Conservation (phyloP, 2,888 invertebrate species). For the Aricia artaxerxes region DNA sequence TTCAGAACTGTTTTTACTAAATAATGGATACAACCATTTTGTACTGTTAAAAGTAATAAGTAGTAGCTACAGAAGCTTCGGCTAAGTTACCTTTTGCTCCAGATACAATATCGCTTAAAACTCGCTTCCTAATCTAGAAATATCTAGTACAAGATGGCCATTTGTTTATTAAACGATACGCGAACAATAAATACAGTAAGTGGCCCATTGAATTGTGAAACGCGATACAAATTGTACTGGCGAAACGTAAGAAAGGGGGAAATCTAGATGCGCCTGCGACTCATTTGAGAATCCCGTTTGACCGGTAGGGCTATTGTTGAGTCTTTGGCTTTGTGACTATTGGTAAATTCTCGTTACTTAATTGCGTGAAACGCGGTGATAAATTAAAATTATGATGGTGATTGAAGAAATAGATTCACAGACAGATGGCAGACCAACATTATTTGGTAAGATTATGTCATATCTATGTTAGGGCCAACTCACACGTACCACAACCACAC, state of each 20-base stretch:
- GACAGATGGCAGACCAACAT: too few species aligned
- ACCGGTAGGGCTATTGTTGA: slow-evolving; percentile 48
- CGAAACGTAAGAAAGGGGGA: slow-evolving; percentile 63
- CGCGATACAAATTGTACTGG: slow-evolving; percentile 66
- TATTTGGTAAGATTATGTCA: too few species aligned
- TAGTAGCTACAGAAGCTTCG: too few species aligned
- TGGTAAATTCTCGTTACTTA: not conserved
- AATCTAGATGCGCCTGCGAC: slow-evolving; percentile 55
- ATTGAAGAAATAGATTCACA: too few species aligned
- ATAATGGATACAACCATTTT: too few species aligned
- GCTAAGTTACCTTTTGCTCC: not conserved
- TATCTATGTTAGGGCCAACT: too few species aligned
- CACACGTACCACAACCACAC: too few species aligned
- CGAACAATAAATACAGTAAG: slow-evolving; percentile 51
- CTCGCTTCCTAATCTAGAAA: slow-evolving; percentile 11
- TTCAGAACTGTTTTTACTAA: too few species aligned
- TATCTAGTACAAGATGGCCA: slow-evolving; percentile 6
- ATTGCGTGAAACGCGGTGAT: not conserved
- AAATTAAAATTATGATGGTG: too few species aligned
- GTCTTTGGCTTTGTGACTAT: slow-evolving; percentile 3
- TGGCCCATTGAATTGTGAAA: slow-evolving; percentile 70
- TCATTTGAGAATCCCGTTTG: slow-evolving; percentile 60
- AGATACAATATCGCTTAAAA: not conserved
- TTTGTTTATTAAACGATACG: slow-evolving; percentile 26
- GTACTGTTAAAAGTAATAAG: too few species aligned